Percentiles rank a stretch among this genome's conserved stretches.
These are phyloP conservation scores for Stenotaenia linearis DNA, from an alignment of 2,888 invertebrate species.

Conservation along the genomic window DNA sequence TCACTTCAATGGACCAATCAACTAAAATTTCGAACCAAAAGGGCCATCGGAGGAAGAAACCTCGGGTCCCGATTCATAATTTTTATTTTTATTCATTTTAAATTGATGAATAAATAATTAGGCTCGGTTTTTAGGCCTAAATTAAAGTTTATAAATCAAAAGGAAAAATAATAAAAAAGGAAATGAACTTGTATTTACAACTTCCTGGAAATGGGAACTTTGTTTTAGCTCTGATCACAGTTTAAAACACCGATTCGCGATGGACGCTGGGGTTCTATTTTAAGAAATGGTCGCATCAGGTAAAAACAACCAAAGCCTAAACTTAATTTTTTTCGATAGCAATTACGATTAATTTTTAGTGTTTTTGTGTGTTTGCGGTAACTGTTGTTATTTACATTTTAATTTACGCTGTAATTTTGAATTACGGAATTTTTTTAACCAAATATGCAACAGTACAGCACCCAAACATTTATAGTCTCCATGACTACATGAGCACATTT, in stretches of 20 bases:
- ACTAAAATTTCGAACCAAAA: not conserved
- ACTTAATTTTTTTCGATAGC: not conserved
- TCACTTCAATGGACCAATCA: conserved; percentile 18
- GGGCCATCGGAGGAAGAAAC: not conserved
- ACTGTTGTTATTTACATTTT: not conserved
- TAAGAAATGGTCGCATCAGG: conserved; percentile 1
- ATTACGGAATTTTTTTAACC: not conserved
- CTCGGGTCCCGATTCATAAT: not conserved
- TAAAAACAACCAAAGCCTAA: not conserved
- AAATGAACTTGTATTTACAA: conserved; percentile 26
- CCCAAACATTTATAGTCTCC: conserved; percentile 19
- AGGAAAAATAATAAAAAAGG: conserved; percentile 24
- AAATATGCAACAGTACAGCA: not conserved
- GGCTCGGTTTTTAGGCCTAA: not conserved
- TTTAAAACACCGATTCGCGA: not conserved
- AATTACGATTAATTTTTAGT: not conserved
- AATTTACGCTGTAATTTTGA: no score
- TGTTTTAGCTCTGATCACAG: not conserved
- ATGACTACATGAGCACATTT: conserved; percentile 27
- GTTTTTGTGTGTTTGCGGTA: not conserved
- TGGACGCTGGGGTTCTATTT: not conserved
- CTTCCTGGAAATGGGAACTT: conserved; percentile 28
- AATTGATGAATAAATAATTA: conserved; percentile 1
- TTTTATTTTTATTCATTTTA: not conserved
- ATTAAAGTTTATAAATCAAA: conserved; percentile 5